Conservation (phyloP, 2,888 invertebrate genomes). For the Nomada goodeniana region DNA sequence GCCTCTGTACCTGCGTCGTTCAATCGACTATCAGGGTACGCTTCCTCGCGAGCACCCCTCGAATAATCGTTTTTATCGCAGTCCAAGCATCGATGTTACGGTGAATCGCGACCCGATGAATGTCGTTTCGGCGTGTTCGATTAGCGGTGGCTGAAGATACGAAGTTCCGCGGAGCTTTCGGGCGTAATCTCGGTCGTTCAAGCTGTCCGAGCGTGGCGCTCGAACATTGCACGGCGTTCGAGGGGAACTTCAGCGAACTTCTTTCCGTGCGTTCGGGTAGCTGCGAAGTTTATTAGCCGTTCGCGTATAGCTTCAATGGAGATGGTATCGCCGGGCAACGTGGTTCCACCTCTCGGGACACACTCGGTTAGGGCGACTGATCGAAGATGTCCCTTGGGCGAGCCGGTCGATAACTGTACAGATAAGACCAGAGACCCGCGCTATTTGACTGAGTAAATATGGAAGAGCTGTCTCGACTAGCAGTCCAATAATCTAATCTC, state of each 20-base stretch:
- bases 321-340: neutral
- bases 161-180: neutral
- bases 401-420: neutral
- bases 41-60: neutral
- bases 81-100: slow-evolving; percentile 1
- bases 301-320: slow-evolving; percentile 3
- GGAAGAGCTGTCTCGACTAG: neutral
- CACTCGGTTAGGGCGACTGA: neutral
- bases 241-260: neutral
- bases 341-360: slow-evolving; percentile 29
- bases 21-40: slow-evolving; percentile 16
- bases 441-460: neutral
- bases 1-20: slow-evolving; percentile 33
- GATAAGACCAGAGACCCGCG: slow-evolving; percentile 1
- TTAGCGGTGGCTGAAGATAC: neutral
- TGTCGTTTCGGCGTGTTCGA: neutral
- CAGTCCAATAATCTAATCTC: neutral
- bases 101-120: neutral
- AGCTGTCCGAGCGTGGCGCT: neutral
- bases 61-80: slow-evolving; percentile 9
- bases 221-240: neutral
- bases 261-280: neutral
- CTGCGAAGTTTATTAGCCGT: neutral
- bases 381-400: slow-evolving; percentile 3
- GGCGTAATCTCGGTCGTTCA: neutral